These are phyloP conservation scores for Maniola jurtina DNA, from an alignment of 1,140 invertebrate genomes.

Conservation along the genomic window DNA sequence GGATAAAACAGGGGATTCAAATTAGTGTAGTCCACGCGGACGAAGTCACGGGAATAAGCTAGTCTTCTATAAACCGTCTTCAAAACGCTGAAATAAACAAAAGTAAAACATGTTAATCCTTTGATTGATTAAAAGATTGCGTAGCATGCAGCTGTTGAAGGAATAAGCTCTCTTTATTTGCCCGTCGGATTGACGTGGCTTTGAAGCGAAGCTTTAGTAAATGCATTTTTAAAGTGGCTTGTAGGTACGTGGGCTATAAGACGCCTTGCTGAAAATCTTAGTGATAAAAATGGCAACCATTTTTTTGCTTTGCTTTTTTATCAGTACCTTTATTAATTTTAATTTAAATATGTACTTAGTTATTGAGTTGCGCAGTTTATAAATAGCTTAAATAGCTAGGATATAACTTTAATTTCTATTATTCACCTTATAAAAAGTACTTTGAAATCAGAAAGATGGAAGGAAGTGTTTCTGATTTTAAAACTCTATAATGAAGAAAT, in stretches of 20 bases:
- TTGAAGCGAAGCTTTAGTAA: conserved; percentile 28
- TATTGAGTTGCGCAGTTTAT: no score
- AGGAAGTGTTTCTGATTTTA: not conserved
- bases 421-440: no score
- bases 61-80: not conserved
- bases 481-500: not conserved
- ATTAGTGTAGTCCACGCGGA: no score
- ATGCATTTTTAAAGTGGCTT: conserved; percentile 37
- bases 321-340: no score
- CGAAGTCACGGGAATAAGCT: no score
- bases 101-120: conserved; percentile 24
- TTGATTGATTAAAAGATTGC: conserved; percentile 36
- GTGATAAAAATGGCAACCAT: no score
- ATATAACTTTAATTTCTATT: no score
- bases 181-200: conserved; percentile 45
- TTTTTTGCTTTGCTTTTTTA: no score
- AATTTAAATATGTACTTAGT: no score
- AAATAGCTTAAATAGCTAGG: no score
- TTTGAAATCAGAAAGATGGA: not conserved
- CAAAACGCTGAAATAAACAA: not conserved
- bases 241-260: not conserved
- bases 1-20: no score
- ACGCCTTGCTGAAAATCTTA: no score
- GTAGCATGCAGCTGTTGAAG: conserved; percentile 39
- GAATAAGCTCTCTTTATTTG: conserved; percentile 50